Percentiles rank a stretch among this genome's conserved stretches.
Conservation (phyloP, 1,140 invertebrate species). For the Calliopsis andreniformis region DNA sequence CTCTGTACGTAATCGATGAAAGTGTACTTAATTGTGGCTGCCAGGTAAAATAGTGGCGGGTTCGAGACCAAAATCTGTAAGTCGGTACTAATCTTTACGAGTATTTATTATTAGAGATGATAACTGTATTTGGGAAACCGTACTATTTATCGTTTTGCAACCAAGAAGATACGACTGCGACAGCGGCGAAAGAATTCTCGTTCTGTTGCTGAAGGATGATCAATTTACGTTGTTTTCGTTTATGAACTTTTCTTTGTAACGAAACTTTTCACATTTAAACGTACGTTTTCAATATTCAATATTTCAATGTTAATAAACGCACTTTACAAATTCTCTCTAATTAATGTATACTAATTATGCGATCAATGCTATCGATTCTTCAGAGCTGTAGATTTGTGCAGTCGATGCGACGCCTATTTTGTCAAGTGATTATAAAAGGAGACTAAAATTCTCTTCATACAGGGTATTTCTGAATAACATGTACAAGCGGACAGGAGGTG, state of each 20-base stretch:
- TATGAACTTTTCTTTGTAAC: neutral
- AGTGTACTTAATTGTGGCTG: conserved; percentile 55
- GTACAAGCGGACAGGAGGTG: too few relatives aligned
- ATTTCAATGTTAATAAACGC: neutral
- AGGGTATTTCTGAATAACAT: too few relatives aligned
- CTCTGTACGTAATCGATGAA: conserved; percentile 44
- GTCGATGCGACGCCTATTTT: too few relatives aligned
- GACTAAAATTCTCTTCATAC: too few relatives aligned
- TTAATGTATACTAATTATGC: conserved; percentile 36
- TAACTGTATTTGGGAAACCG: too few relatives aligned
- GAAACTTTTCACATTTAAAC: neutral
- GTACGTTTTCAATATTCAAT: neutral
- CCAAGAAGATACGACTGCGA: neutral
- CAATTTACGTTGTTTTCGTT: neutral
- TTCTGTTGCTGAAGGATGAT: neutral
- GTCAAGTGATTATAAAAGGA: too few relatives aligned
- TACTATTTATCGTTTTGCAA: neutral
- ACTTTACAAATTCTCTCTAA: conserved; percentile 31
- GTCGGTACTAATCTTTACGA: conserved; percentile 29
- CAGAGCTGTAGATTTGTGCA: neutral
- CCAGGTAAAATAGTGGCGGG: neutral
- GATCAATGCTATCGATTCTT: conserved; percentile 3
- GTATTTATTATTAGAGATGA: neutral
- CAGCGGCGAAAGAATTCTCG: neutral
- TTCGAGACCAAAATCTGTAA: conserved; percentile 55